Percentiles rank a stretch among this genome's conserved stretches.
Conservation (phyloP, 1,140 invertebrate genomes). For the Scaptodrosophila lebanonensis region DNA sequence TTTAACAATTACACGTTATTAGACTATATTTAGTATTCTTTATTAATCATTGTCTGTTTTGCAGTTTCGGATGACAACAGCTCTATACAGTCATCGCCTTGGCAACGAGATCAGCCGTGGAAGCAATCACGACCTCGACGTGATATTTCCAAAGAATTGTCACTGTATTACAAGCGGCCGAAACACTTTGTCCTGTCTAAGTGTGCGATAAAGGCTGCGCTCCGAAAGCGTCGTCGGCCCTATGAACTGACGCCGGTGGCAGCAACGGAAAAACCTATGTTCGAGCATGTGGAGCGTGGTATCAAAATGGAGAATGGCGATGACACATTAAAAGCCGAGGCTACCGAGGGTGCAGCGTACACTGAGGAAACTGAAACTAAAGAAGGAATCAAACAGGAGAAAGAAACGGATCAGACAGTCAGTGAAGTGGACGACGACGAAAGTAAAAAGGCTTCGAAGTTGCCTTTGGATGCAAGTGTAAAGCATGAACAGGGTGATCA, state of each 20-base stretch:
- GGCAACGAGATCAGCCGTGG: conserved; percentile 92
- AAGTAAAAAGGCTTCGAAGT: too few species aligned
- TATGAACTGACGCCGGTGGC: conserved; percentile 64
- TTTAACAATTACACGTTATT: too few species aligned
- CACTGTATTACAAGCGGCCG: conserved; percentile 84
- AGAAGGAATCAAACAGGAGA: conserved; percentile 37
- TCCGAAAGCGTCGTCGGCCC: conserved; percentile 81
- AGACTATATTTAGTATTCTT: too few species aligned
- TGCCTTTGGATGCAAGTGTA: too few species aligned
- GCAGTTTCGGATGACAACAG: conserved; percentile 91
- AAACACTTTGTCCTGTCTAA: conserved; percentile 78
- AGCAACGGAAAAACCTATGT: conserved; percentile 43
- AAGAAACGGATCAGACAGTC: conserved; percentile 12
- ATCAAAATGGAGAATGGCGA: conserved; percentile 46
- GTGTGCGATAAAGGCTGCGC: conserved; percentile 68
- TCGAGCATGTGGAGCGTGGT: conserved; percentile 14
- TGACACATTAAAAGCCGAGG: conserved; percentile 48
- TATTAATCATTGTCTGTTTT: too few species aligned
- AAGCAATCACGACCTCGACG: conserved; percentile 86
- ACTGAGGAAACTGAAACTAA: neutral
- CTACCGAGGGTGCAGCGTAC: conserved; percentile 12
- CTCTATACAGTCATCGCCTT: conserved; percentile 91
- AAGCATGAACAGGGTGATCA: conserved; percentile 13
- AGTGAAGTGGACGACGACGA: conserved; percentile 4
- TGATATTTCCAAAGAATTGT: conserved; percentile 84